These are phyloP conservation scores for Microctenopoma lineatum DNA, from an alignment of 2,797 vertebrate genomes.

Conservation along the genomic window DNA sequence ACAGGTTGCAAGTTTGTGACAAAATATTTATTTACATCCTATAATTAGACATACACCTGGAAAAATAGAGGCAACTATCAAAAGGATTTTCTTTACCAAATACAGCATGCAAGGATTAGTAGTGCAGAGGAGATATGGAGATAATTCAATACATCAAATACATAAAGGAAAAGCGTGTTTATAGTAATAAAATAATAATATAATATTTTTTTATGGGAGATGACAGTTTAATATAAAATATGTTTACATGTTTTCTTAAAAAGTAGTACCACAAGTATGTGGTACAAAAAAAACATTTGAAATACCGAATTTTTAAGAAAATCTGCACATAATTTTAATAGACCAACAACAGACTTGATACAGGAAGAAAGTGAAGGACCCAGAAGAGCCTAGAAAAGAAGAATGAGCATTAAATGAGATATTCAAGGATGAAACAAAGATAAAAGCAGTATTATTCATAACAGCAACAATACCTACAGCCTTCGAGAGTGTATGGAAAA, in stretches of 20 bases:
- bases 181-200: no score
- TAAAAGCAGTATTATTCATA: constrained; percentile 14
- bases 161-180: no score
- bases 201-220: no score
- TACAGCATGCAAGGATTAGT: no score
- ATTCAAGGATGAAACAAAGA: constrained; percentile 6
- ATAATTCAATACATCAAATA: no score
- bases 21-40: no score
- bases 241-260: background rate
- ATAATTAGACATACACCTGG: no score
- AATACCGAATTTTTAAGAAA: background rate
- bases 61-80: no score
- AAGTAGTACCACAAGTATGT: background rate
- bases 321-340: constrained; percentile 1
- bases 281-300: background rate
- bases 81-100: no score
- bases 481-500: background rate
- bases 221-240: background rate
- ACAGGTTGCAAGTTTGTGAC: background rate
- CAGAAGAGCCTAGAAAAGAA: constrained; percentile 2
- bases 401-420: constrained; percentile 13
- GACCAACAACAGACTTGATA: background rate
- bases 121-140: no score
- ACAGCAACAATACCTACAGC: constrained; percentile 9
- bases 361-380: background rate